Evolutionary conservation across 2,113 vertebrate genomes (phyloP), one percentile per base, ranked within the genome.

Genomic region (Girardinichthys multiradiatus): DNA sequence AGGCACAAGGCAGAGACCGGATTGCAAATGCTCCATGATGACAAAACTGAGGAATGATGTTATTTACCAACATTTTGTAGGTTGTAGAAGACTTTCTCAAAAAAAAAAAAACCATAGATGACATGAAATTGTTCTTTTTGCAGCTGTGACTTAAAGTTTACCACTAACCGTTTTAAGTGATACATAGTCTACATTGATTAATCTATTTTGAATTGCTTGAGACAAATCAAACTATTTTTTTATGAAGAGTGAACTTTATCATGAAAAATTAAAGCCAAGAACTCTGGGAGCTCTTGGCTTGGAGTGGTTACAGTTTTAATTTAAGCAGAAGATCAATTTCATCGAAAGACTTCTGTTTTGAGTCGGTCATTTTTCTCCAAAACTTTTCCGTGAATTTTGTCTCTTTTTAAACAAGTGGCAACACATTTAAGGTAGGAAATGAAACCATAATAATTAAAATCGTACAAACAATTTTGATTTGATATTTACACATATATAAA

Each of bases 311-410:
- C 27, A 15, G 51, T 80, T 83, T 73, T 68, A 12, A 69, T 85
- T 82, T 59, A 51, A 48, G 72, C 30, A 67, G 64, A 62, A 76
- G 73, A 75, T 72, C 65, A 2, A n/a, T n/a, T n/a, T n/a, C n/a
- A n/a, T n/a, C n/a, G n/a, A n/a, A n/a, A 71, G 57, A 29, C 70
- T 81, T 39, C 13, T 29, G 17, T 35, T 75, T 64, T 30, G 62
- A 83, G 65, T 75, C 64, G 29, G 57, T 33, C 33, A 39, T 27
- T 77, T 87, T 79, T 79, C 70, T 51, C 58, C 66, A 61, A 57
- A 68, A 76, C 28, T n/a, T n/a, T n/a, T n/a, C n/a, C n/a, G n/a
- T n/a, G n/a, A n/a, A n/a, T 83, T 76, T 24, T 67, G 64, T 70
- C 73, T 76, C 45, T 63, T 78, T 69, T 75, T 2, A 2, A 64